A percentile compares a stretch with the other conserved stretches of the same genome.
Evolutionary conservation across 2,113 vertebrate genomes (phyloP).

Genomic region (Sinocyclocheilus grahami): DNA sequence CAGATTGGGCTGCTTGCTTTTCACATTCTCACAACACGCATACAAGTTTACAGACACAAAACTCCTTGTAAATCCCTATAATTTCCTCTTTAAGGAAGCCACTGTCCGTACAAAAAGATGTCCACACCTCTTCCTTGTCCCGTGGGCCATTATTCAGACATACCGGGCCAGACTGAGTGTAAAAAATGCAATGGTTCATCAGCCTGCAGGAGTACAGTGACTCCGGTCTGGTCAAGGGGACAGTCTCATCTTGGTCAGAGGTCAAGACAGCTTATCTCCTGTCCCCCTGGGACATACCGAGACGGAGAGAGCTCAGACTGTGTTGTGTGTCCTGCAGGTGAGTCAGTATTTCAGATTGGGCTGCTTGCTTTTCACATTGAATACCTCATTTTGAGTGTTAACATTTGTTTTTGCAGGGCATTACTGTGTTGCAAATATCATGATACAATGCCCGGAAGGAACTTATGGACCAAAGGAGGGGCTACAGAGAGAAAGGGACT

Average conservation of each 20-base stretch:
- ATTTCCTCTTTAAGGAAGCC: conserved; percentile 65
- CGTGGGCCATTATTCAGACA: conserved; percentile 63
- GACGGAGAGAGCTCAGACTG: conserved; percentile 65
- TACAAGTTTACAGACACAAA: background rate
- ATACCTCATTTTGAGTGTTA: background rate
- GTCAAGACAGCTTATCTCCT: conserved; percentile 60
- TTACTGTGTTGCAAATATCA: conserved; percentile 73
- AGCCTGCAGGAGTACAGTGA: conserved; percentile 54
- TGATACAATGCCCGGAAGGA: conserved; percentile 75
- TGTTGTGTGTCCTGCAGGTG: conserved; percentile 72
- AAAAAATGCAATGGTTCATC: conserved; percentile 67
- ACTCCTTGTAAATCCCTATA: background rate
- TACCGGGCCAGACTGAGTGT: conserved; percentile 68
- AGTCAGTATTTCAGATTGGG: conserved; percentile 27
- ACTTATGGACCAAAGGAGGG: conserved; percentile 76
- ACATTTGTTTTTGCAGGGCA: conserved; percentile 69
- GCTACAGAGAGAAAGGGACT: conserved; percentile 66
- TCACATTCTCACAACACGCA: conserved; percentile 17
- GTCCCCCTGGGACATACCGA: conserved; percentile 72
- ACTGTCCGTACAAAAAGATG: conserved; percentile 72
- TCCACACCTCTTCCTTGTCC: conserved; percentile 70
- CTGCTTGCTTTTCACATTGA: background rate
- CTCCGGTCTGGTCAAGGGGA: conserved; percentile 56
- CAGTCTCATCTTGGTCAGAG: conserved; percentile 51
- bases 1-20: background rate